These are phyloP conservation scores for Pyrgilauda ruficollis DNA, from an alignment of 2,113 vertebrate genomes.

Conservation along the genomic window DNA sequence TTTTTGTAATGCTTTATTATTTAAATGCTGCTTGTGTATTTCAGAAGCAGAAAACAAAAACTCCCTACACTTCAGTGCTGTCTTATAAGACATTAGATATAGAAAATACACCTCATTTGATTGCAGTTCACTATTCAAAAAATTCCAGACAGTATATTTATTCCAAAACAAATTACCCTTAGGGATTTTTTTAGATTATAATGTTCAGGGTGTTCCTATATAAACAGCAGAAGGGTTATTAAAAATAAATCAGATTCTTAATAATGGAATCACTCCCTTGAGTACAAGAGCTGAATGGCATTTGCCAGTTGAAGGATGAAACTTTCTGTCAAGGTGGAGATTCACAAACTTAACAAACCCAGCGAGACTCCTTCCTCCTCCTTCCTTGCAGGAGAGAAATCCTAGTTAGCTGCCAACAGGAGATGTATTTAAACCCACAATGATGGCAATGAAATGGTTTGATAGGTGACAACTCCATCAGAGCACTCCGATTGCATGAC, in stretches of 20 bases:
- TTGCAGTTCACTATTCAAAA: slow-evolving; percentile 13
- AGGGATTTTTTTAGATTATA: slow-evolving; percentile 18
- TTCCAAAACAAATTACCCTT: slow-evolving; percentile 5
- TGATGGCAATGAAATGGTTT: background rate
- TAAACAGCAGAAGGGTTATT: slow-evolving; percentile 15
- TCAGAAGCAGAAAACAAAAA: background rate
- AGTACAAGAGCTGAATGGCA: background rate
- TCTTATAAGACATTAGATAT: background rate
- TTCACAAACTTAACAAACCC: background rate
- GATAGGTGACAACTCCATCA: background rate
- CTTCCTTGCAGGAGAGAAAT: background rate
- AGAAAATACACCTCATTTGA: background rate
- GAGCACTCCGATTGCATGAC: background rate
- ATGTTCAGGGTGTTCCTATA: slow-evolving; percentile 6
- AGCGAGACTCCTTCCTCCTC: background rate
- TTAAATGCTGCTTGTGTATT: background rate
- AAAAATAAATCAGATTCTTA: slow-evolving; percentile 46
- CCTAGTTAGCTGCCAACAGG: background rate
- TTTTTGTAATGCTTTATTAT: background rate
- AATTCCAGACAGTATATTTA: background rate
- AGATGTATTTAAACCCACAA: background rate
- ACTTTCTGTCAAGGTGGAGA: background rate
- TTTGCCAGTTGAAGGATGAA: background rate
- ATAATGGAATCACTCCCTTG: background rate
- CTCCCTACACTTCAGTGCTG: background rate